Percentiles rank a stretch among this genome's conserved stretches.
phyloP scores from a whole-genome alignment of 1,140 invertebrate species.

The Apocrypta bakeri region DNA sequence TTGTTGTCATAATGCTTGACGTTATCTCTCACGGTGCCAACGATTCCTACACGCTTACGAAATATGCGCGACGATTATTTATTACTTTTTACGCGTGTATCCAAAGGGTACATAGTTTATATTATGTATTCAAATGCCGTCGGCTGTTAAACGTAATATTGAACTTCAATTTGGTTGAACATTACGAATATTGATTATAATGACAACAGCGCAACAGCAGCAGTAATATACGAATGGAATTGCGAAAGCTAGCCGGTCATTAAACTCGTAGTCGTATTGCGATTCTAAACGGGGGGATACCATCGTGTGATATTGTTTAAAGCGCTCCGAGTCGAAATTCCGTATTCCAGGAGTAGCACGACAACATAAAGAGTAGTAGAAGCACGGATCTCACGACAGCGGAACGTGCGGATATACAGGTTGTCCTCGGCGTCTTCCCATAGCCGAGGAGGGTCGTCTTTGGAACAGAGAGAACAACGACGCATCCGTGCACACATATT shows the following conservation, averaged over 20 bases:
- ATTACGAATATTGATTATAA: neutral
- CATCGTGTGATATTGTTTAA: too few relatives aligned
- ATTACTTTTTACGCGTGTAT: too few relatives aligned
- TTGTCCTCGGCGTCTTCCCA: neutral
- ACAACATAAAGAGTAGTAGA: too few relatives aligned
- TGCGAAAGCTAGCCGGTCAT: too few relatives aligned
- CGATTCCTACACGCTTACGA: neutral
- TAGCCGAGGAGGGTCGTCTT: neutral
- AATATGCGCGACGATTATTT: neutral
- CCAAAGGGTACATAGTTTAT: too few relatives aligned
- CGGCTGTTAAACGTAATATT: neutral
- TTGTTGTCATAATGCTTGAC: neutral
- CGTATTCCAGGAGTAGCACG: neutral
- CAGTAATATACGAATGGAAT: too few relatives aligned
- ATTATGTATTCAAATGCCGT: neutral
- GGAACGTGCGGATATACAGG: neutral
- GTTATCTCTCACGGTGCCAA: neutral
- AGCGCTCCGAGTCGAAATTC: neutral
- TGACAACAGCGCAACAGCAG: too few relatives aligned
- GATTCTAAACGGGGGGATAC: too few relatives aligned
- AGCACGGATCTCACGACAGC: neutral
- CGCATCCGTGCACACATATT: neutral
- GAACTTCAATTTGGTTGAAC: neutral
- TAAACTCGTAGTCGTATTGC: too few relatives aligned
- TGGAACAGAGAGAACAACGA: neutral